Evolutionary conservation across 2,888 invertebrate genomes (phyloP).

Genomic region (Archips xylosteana): DNA sequence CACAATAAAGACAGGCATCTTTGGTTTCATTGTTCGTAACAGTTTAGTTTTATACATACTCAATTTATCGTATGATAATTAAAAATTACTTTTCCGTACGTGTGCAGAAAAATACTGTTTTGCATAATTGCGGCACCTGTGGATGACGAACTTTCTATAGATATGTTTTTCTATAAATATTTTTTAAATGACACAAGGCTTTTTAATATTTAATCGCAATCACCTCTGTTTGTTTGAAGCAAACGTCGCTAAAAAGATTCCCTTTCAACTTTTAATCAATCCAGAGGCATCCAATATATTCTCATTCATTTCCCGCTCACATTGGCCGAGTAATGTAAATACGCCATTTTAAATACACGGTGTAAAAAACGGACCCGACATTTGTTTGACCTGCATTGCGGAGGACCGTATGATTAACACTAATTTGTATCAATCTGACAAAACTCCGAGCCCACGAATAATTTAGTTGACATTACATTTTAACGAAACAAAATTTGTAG

Average conservation of each 20-base stretch:
- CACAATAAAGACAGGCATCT: no score
- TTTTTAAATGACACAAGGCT: neutral
- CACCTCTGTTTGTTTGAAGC: neutral
- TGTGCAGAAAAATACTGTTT: no score
- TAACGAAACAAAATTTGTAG: neutral
- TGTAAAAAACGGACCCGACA: neutral
- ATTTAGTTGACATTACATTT: neutral
- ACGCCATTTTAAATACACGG: neutral
- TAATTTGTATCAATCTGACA: conserved; percentile 11
- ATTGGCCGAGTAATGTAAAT: conserved; percentile 5
- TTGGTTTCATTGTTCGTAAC: no score
- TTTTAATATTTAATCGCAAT: neutral
- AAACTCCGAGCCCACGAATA: neutral
- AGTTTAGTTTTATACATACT: no score
- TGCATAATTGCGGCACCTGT: no score
- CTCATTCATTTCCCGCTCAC: neutral
- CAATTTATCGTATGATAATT: no score
- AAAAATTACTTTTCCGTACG: no score
- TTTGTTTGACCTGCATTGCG: neutral
- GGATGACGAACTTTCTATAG: no score
- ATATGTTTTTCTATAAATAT: no score
- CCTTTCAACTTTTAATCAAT: neutral
- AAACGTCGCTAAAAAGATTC: neutral
- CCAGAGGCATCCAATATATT: neutral
- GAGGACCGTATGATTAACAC: neutral